Evolutionary conservation across 2,113 vertebrate genomes (phyloP), one percentile per base, ranked within the genome.

Genomic region (Erinaceus europaeus): DNA sequence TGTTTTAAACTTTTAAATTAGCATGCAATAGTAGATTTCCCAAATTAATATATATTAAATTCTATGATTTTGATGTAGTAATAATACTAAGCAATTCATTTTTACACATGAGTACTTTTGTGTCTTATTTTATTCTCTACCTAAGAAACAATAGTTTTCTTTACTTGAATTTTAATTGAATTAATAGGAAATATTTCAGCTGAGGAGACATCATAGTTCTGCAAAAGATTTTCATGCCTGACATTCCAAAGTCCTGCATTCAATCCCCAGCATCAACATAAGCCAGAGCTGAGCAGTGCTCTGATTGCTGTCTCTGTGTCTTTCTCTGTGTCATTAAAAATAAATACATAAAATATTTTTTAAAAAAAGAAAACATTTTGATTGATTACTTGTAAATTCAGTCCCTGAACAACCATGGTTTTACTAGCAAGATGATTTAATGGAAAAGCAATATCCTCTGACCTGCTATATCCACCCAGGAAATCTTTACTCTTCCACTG

Each of bases 101-200:
- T 73, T 80, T 6, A 72, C 2, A 13, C 36, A n/a, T 53, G 8
- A 82, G 71, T 80, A 50, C 6, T 88, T 80, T 48, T 50, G 13
- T 59, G 6, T 61, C 12, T 10, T 48, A 8, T 38, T 9, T 68
- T 82, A 5, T 69, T 84, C 40, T 79, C 55, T 84, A 75, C 72
- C 48, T 59, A 61, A n/a, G n/a, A n/a, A n/a, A n/a, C n/a, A n/a
- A n/a, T n/a, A n/a, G n/a, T n/a, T n/a, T n/a, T n/a, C n/a, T n/a
- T n/a, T n/a, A n/a, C n/a, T 44, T 86, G 29, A 90, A 71, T 62
- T 86, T 86, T 90, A 91, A 38, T 76, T 65, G 52, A 21, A 20
- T 40, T 82, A 67, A 75, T 32, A 36, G 23, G 52, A 74, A 20
- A 4, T n/a, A n/a, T n/a, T n/a, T n/a, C n/a, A n/a, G n/a, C n/a